Conservation (phyloP, 2,113 vertebrate species). For the Monarcha castaneiventris region DNA sequence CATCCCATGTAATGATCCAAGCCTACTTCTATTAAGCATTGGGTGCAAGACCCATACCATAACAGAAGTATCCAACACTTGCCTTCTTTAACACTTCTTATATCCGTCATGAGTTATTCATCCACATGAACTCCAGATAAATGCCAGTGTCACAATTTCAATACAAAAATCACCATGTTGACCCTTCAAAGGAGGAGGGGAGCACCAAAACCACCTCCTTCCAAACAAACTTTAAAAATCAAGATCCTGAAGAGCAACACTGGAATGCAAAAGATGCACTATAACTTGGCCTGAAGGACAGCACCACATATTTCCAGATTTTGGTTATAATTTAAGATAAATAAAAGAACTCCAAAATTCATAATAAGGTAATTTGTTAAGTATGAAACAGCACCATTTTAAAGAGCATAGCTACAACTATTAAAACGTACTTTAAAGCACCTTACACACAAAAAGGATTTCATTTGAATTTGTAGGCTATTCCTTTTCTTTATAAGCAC, state of each 20-base stretch:
- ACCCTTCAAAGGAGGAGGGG: neutral
- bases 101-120: neutral
- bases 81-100: neutral
- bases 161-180: neutral
- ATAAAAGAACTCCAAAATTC: neutral
- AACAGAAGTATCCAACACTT: neutral
- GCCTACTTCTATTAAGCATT: neutral
- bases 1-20: neutral
- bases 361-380: neutral
- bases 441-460: neutral
- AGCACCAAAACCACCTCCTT: neutral
- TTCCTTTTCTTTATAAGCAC: neutral
- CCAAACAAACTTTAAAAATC: neutral
- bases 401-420: neutral
- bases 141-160: neutral
- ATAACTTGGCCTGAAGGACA: neutral
- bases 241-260: neutral
- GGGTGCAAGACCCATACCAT: neutral
- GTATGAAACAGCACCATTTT: neutral
- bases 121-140: neutral
- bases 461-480: neutral
- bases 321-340: neutral
- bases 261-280: neutral
- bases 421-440: neutral
- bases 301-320: neutral